Percentiles rank a stretch among this genome's conserved stretches.
Evolutionary conservation across 2,113 vertebrate species (phyloP).

Genomic region (Zonotrichia leucophrys): DNA sequence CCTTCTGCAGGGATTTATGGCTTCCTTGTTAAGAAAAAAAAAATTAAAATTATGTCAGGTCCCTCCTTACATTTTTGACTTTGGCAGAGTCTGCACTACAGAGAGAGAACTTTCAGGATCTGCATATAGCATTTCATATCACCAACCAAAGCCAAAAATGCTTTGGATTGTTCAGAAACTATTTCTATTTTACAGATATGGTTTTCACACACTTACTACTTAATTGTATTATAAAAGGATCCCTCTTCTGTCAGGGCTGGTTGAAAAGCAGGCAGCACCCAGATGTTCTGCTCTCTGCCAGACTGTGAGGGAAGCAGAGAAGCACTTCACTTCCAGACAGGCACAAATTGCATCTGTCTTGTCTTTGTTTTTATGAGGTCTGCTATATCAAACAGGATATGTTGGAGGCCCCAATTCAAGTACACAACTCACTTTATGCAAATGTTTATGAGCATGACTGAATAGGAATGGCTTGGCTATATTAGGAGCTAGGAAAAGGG

Average conservation of each 20-base stretch:
- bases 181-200: not conserved
- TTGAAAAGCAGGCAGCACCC: not conserved
- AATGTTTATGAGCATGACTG: constrained; percentile 40
- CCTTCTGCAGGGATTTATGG: not conserved
- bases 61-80: not conserved
- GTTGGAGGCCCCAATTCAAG: constrained; percentile 21
- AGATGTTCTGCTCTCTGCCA: not conserved
- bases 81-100: not conserved
- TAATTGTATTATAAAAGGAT: not conserved
- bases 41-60: not conserved
- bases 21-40: not conserved
- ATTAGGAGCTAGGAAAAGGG: constrained; percentile 10
- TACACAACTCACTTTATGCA: constrained; percentile 50
- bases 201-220: not conserved
- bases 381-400: constrained; percentile 48
- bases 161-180: not conserved
- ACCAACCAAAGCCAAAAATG: not conserved
- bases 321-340: not conserved
- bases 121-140: not conserved
- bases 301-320: not conserved
- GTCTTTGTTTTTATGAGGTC: constrained; percentile 39
- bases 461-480: constrained; percentile 26
- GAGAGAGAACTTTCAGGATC: not conserved
- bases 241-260: not conserved
- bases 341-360: not conserved